Evolutionary conservation across 2,888 invertebrate species (phyloP).

Genomic region (Protula sp.): DNA sequence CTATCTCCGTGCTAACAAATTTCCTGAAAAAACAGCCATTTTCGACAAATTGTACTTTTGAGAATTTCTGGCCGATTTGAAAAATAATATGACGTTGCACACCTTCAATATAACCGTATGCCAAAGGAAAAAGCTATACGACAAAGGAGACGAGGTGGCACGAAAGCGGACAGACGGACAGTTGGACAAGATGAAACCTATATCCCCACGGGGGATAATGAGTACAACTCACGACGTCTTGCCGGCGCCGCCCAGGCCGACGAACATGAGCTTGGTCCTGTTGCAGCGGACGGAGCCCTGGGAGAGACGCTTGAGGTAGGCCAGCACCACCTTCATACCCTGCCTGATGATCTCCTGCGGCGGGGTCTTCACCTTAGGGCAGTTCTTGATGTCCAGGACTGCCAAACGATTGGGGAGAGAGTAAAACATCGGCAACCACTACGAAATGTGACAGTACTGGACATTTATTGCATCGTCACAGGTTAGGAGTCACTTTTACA

Average conservation of each 20-base stretch:
- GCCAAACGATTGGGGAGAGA: not conserved
- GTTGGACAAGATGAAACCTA: no score
- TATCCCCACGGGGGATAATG: no score
- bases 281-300: slow-evolving; percentile 44
- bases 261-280: slow-evolving; percentile 53
- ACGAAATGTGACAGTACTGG: not conserved
- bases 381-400: slow-evolving; percentile 37
- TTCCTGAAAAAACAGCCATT: no score
- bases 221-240: slow-evolving; percentile 53
- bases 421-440: not conserved
- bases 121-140: no score
- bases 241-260: slow-evolving; percentile 53
- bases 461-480: no score
- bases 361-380: slow-evolving; percentile 42
- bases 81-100: no score
- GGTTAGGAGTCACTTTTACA: slow-evolving; percentile 17
- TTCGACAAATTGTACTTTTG: no score
- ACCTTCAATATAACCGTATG: no score
- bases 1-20: no score
- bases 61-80: no score
- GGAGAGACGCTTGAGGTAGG: slow-evolving; percentile 43
- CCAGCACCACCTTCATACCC: slow-evolving; percentile 39
- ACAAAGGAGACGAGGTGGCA: no score
- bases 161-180: no score
- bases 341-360: slow-evolving; percentile 44